phyloP scores from a whole-genome alignment of 2,113 vertebrate genomes.

The Dicaeum eximium region DNA sequence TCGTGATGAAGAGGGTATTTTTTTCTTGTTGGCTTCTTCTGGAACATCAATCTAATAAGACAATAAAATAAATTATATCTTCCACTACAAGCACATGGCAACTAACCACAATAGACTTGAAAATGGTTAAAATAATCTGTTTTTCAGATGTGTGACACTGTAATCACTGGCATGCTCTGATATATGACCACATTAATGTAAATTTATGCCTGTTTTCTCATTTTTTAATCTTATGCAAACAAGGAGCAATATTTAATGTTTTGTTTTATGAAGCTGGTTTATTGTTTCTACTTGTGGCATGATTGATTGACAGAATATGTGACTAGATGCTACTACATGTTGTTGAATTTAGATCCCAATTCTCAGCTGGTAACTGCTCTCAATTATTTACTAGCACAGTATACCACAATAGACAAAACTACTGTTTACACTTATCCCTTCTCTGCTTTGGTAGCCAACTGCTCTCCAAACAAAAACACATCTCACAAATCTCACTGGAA shows the following conservation, averaged over 20 bases:
- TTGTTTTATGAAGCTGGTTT: neutral
- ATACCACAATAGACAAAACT: neutral
- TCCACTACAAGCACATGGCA: neutral
- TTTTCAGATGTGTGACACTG: neutral
- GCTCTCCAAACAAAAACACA: neutral
- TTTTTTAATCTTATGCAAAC: neutral
- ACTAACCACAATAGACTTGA: neutral
- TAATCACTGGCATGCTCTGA: neutral
- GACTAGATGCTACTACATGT: neutral
- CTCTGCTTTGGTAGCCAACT: neutral
- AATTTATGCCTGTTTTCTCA: neutral
- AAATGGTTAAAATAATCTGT: neutral
- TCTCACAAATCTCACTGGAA: neutral
- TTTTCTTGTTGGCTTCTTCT: conserved; percentile 67
- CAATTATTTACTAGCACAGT: neutral
- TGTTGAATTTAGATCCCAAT: neutral
- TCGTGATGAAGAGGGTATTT: conserved; percentile 34
- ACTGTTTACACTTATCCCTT: conserved; percentile 3
- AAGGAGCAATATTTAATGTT: neutral
- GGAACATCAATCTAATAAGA: conserved; percentile 76
- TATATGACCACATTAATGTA: neutral
- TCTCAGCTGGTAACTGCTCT: conserved; percentile 1
- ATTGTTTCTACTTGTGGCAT: neutral
- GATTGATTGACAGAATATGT: neutral
- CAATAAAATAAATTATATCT: neutral